Conservation (phyloP, 2,797 vertebrate genomes). For the Sebastiscus albofasciatus region DNA sequence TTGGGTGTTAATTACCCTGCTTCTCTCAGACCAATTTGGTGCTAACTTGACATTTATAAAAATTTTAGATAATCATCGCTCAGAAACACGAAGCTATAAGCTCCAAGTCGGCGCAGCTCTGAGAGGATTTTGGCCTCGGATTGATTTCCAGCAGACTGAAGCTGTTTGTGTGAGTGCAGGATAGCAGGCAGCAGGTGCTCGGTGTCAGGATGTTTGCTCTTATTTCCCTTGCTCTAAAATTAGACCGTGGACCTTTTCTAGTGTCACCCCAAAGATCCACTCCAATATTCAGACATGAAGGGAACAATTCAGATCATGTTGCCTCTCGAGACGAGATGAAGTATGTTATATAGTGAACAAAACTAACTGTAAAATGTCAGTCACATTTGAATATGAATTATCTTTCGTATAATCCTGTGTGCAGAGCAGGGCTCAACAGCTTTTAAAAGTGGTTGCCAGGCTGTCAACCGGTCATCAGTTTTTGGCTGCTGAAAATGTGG, state of each 20-base stretch:
- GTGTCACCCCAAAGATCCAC: conserved; percentile 48
- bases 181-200: conserved; percentile 76
- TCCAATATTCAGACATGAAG: conserved; percentile 24
- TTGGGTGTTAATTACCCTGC: background rate
- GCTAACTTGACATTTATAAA: background rate
- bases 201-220: conserved; percentile 70
- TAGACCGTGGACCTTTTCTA: conserved; percentile 70
- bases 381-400: background rate
- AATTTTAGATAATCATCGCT: background rate
- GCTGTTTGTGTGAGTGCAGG: conserved; percentile 58
- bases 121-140: conserved; percentile 54
- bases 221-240: conserved; percentile 79
- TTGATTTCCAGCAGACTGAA: conserved; percentile 65
- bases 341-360: background rate
- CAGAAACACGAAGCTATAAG: conserved; percentile 30
- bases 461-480: too few relatives aligned
- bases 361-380: background rate
- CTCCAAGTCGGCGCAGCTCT: conserved; percentile 25
- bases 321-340: background rate
- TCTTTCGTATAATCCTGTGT: background rate
- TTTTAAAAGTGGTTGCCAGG: too few relatives aligned
- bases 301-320: conserved; percentile 26
- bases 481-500: too few relatives aligned
- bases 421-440: background rate
- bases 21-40: background rate